A percentile compares a stretch with the other conserved stretches of the same genome.
Evolutionary conservation across 2,113 vertebrate genomes (phyloP).

Genomic region (Vombatus ursinus): DNA sequence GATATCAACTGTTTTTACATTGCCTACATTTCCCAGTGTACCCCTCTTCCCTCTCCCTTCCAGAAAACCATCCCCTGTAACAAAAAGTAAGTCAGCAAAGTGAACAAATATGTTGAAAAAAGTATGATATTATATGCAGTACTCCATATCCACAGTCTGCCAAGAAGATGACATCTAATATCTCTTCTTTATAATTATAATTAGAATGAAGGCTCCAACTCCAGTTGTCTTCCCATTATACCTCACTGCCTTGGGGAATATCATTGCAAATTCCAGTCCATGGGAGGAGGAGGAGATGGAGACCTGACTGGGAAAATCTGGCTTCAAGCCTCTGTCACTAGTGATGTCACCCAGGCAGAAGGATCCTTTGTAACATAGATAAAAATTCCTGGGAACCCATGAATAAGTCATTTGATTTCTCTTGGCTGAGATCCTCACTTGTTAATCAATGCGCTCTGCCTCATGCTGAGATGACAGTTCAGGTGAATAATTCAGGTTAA

Average conservation of each 20-base stretch:
- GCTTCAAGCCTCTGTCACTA: background rate
- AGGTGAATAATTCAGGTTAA: background rate
- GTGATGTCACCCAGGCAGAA: background rate
- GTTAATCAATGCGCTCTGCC: background rate
- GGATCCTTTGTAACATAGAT: background rate
- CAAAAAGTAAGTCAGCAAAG: background rate
- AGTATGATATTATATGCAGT: background rate
- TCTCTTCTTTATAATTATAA: background rate
- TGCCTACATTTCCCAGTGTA: background rate
- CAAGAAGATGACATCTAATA: background rate
- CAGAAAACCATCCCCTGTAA: background rate
- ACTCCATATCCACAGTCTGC: background rate
- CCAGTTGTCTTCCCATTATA: background rate
- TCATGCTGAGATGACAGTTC: background rate
- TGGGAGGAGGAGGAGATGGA: background rate
- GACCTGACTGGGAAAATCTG: background rate
- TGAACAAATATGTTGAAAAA: background rate
- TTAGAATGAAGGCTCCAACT: background rate
- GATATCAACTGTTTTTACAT: background rate
- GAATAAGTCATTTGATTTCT: background rate
- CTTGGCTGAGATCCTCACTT: background rate
- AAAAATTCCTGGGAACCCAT: background rate
- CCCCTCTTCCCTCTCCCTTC: background rate
- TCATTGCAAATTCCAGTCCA: background rate
- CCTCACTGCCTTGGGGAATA: background rate